phyloP scores from a whole-genome alignment of 2,797 vertebrate species.

The Allobates femoralis region DNA sequence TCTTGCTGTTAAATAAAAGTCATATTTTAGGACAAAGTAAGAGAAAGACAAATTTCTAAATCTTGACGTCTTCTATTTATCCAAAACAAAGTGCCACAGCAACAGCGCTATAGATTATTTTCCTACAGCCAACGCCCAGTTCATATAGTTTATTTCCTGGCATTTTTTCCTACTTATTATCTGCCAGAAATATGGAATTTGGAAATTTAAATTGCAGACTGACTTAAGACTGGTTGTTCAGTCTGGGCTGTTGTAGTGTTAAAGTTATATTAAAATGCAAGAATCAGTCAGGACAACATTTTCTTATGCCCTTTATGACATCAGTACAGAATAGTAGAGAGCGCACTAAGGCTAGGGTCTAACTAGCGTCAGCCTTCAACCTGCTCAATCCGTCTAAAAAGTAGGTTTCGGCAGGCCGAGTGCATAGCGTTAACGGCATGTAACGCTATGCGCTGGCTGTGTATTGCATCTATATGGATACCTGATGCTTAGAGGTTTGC shows the following conservation, averaged over 20 bases:
- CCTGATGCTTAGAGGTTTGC: no score
- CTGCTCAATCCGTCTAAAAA: no score
- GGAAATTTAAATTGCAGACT: conserved; percentile 43
- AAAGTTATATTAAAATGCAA: neutral
- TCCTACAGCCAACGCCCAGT: conserved; percentile 46
- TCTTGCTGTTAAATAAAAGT: conserved; percentile 4
- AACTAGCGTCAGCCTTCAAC: no score
- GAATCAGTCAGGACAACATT: neutral
- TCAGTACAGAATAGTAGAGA: no score
- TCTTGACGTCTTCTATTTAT: conserved; percentile 44
- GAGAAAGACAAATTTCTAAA: conserved; percentile 20
- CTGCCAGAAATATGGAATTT: conserved; percentile 54
- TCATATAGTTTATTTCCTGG: conserved; percentile 49
- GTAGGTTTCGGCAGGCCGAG: no score
- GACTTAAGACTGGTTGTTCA: conserved; percentile 18
- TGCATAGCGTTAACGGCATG: no score
- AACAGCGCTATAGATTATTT: conserved; percentile 51
- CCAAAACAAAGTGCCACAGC: conserved; percentile 36
- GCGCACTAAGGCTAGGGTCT: no score
- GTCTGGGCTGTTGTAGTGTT: neutral
- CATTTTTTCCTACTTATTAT: conserved; percentile 18
- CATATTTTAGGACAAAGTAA: neutral
- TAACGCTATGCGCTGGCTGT: no score
- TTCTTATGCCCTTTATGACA: no score
- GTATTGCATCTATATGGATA: no score